Conservation (phyloP, 2,113 vertebrate genomes). For the Mesocricetus auratus region DNA sequence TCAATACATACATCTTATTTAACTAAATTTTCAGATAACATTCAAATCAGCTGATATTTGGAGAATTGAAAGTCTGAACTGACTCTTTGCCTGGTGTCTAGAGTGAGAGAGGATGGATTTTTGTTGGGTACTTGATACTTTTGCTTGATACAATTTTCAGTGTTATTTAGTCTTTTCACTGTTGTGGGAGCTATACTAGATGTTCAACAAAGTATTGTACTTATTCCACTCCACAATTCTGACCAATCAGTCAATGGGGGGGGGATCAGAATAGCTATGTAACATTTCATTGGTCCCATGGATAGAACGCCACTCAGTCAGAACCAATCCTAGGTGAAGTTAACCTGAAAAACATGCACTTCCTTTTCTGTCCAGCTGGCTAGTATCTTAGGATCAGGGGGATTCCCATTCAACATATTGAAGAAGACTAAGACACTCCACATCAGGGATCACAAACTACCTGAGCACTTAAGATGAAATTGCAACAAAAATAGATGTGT, state of each 20-base stretch:
- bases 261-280: neutral
- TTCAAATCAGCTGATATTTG: neutral
- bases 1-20: neutral
- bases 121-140: neutral
- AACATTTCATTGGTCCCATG: neutral
- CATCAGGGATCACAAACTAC: neutral
- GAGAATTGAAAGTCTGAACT: neutral
- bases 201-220: neutral
- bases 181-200: neutral
- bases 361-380: neutral
- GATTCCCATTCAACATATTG: neutral
- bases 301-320: neutral
- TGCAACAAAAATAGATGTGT: neutral
- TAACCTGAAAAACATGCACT: neutral
- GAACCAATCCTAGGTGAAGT: neutral
- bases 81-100: neutral
- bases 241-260: neutral
- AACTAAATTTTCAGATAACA: neutral
- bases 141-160: neutral
- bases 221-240: neutral
- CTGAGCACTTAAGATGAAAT: neutral
- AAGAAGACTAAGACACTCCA: neutral
- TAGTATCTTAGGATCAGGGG: neutral
- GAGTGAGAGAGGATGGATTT: neutral
- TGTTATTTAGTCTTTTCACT: neutral